phyloP scores from a whole-genome alignment of 2,888 invertebrate species.

The Tetramorium bicarinatum region DNA sequence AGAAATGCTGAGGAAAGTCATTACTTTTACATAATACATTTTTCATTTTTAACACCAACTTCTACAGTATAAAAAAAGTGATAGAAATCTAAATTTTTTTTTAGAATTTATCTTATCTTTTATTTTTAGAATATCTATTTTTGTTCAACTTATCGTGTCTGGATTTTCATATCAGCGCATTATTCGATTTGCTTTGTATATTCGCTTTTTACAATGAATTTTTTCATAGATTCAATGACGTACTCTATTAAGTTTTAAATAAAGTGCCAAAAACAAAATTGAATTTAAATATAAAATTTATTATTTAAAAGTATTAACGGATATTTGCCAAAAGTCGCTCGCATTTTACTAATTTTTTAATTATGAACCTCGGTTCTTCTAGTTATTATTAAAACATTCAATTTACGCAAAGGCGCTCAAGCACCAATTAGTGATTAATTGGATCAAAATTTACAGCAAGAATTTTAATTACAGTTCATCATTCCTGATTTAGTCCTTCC shows the following conservation, averaged over 20 bases:
- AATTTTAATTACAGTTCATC: background rate
- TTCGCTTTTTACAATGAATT: background rate
- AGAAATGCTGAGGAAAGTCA: background rate
- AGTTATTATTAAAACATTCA: background rate
- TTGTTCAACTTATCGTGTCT: background rate
- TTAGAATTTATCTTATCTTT: background rate
- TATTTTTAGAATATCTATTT: background rate
- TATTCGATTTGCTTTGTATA: background rate
- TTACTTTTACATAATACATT: slow-evolving; percentile 1
- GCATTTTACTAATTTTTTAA: background rate
- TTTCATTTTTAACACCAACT: background rate
- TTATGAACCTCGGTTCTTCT: background rate
- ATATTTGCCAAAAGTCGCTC: background rate
- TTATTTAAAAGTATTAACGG: background rate
- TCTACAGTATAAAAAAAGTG: background rate
- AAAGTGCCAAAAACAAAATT: slow-evolving; percentile 1
- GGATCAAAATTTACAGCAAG: background rate
- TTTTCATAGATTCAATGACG: background rate
- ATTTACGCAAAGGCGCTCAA: background rate
- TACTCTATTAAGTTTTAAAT: background rate
- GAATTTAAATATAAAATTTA: background rate
- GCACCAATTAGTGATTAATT: background rate
- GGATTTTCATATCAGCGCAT: background rate
- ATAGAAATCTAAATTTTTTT: background rate
- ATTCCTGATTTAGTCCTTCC: background rate